Evolutionary conservation across 2,113 vertebrate species (phyloP).

Genomic region (Siphamia tubifer): DNA sequence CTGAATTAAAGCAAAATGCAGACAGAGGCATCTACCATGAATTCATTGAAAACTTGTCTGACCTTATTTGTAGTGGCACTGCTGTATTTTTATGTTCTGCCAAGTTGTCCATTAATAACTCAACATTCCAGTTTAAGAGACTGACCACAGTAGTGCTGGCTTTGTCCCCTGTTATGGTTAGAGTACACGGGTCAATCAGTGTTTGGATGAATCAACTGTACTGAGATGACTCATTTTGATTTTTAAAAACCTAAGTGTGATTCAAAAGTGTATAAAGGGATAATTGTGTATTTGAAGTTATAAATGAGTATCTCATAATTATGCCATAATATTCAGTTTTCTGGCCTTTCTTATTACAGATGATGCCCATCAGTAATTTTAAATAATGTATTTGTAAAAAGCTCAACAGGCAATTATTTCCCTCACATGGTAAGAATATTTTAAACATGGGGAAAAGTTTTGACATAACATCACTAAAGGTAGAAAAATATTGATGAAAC

Average conservation of each 20-base stretch:
- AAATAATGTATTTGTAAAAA: too few species aligned
- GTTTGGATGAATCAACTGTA: background rate
- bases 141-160: background rate
- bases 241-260: too few species aligned
- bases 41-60: constrained; percentile 39
- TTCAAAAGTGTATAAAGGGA: too few species aligned
- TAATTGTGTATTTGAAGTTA: too few species aligned
- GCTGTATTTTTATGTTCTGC: constrained; percentile 24
- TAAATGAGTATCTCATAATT: too few species aligned
- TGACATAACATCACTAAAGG: background rate
- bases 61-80: constrained; percentile 41
- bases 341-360: too few species aligned
- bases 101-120: constrained; percentile 50
- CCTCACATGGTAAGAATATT: too few species aligned
- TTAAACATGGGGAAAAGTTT: too few species aligned
- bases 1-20: constrained; percentile 7
- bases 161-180: background rate
- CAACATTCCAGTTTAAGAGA: constrained; percentile 25
- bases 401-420: too few species aligned
- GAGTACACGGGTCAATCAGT: background rate
- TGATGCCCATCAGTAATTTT: too few species aligned
- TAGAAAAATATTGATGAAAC: background rate
- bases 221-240: too few species aligned
- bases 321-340: too few species aligned
- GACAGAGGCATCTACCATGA: constrained; percentile 6